phyloP scores from a whole-genome alignment of 2,797 vertebrate genomes.

The Neopelma chrysocephalum region DNA sequence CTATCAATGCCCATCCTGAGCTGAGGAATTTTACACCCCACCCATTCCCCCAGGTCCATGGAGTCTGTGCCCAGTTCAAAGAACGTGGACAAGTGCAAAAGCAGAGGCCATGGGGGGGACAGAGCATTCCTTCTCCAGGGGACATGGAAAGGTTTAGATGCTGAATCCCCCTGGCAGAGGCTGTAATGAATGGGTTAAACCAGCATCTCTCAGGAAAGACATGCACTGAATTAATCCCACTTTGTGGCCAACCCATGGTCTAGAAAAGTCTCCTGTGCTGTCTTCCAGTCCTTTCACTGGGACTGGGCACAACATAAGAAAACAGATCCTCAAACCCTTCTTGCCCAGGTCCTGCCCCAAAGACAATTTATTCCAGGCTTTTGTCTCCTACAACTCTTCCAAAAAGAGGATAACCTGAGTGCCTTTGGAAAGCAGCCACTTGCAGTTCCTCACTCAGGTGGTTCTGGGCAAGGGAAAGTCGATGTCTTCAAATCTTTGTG shows the following conservation, averaged over 20 bases:
- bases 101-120: not conserved
- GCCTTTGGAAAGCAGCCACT: not conserved
- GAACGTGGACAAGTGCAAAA: not conserved
- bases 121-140: not conserved
- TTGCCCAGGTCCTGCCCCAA: not conserved
- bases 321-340: not conserved
- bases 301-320: not conserved
- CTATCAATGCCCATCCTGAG: not conserved
- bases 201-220: not conserved
- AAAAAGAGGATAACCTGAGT: not conserved
- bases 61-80: not conserved
- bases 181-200: not conserved
- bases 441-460: not conserved
- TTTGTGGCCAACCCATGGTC: not conserved
- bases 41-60: not conserved
- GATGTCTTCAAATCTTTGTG: not conserved
- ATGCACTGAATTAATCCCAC: not conserved
- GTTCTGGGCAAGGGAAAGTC: not conserved
- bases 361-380: not conserved
- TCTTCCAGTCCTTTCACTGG: not conserved
- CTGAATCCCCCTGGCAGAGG: not conserved
- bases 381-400: not conserved
- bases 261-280: not conserved
- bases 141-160: not conserved
- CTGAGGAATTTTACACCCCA: not conserved